These are phyloP conservation scores for Nephrocerus scutellatus DNA, from an alignment of 2,888 invertebrate genomes.

Conservation along the genomic window DNA sequence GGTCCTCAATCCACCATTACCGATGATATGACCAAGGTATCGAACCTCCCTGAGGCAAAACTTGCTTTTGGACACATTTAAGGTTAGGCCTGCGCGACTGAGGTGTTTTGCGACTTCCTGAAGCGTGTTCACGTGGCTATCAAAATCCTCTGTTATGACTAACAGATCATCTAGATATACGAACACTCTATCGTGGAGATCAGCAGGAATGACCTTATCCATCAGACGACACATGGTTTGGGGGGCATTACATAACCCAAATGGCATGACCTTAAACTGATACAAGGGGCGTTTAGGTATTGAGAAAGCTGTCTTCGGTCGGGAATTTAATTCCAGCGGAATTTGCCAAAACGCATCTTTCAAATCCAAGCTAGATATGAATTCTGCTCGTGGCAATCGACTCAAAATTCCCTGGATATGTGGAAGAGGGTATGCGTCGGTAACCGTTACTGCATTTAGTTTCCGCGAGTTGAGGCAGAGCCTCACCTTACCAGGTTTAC, in stretches of 20 bases:
- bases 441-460: constrained; percentile 3
- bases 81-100: constrained; percentile 3
- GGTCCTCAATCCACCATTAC: not conserved
- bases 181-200: no score
- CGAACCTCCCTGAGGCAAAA: constrained; percentile 9
- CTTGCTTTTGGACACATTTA: constrained; percentile 4
- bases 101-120: constrained; percentile 2
- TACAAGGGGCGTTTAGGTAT: no score
- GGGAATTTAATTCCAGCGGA: constrained; percentile 7
- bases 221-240: constrained; percentile 18
- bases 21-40: constrained; percentile 6
- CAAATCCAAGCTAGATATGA: constrained; percentile 27
- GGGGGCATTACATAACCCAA: constrained; percentile 3
- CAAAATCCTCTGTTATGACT: constrained; percentile 1
- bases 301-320: no score
- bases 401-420: no score
- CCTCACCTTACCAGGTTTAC: not conserved
- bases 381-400: no score
- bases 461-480: not conserved
- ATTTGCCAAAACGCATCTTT: constrained; percentile 22
- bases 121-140: constrained; percentile 1
- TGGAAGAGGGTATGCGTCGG: constrained; percentile 8
- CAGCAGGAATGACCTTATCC: no score
- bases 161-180: constrained; percentile 1
- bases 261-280: constrained; percentile 10